Base-by-base conservation (phyloP, 2,888 invertebrate genomes). In the Melinaea menophilus region DNA sequence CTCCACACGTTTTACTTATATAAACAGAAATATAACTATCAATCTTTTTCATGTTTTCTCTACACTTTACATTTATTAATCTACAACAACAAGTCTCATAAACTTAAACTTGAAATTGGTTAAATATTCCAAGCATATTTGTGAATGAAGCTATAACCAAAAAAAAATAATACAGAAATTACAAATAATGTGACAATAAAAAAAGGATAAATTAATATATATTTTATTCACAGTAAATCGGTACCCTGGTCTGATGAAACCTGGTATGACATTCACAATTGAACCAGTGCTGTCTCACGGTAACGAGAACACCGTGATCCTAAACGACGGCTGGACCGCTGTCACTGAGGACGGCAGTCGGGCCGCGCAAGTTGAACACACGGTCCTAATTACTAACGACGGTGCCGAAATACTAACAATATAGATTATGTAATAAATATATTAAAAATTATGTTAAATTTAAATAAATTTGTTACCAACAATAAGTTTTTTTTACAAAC, bases 191-290 rank as follows among this genome's bases (percentile, higher is more conserved):
- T 13, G 2, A 48, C 5, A 13, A 48, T 45, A 22, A 22, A 22
- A 22, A 22, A 22, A 1, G 1, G 22, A 22, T 22, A 22, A 22
- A 22, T 22, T 22, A 22, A 22, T 22, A 22, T 22, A 22, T 41
- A 41, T 41, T 41, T 9, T 41, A 70, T 61, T 82, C 80, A 61
- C 76, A 95, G 95, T 87, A 70, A 95, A 95, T 76, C 78, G 92
- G 59, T 90, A 92, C 71, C 92, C 92, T 0, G 96, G 95, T 0
- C 76, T 82, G 58, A 98, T 98, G 98, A 79, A 92, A 72, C 85
- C 95, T 3, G 97, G 97, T n/a, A 98, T 98, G 96, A 96, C 96
- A 0, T 98, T 99, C 78, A 99, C 98, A 0, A 96, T 99, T 74
- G 98, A 99, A 79, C 99, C 99, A 9, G 94, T 95, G 7, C 77